phyloP scores from a whole-genome alignment of 2,113 vertebrate genomes.

The Trichechus manatus region DNA sequence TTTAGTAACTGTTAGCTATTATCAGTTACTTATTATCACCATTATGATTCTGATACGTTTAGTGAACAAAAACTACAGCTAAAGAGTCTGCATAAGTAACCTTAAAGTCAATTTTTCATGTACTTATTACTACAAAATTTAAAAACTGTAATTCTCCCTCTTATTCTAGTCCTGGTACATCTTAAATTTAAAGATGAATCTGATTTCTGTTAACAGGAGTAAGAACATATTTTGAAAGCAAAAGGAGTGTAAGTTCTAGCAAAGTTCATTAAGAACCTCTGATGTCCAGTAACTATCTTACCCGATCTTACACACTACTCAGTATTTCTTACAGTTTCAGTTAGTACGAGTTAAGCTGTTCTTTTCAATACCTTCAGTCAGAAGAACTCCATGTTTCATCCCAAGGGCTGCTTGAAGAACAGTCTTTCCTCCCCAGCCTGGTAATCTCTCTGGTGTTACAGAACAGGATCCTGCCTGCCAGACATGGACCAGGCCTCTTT shows the following conservation, averaged over 20 bases:
- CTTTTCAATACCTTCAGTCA: conserved; percentile 92
- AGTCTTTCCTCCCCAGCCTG: conserved; percentile 90
- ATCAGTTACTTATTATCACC: not conserved
- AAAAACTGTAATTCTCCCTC: not conserved
- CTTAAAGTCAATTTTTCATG: conserved; percentile 28
- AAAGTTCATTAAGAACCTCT: not conserved
- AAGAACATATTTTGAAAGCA: conserved; percentile 45
- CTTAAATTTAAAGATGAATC: conserved; percentile 42
- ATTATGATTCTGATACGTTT: conserved; percentile 29
- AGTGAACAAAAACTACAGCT: not conserved
- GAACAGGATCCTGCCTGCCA: conserved; percentile 95
- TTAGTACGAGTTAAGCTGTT: not conserved
- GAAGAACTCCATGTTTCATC: conserved; percentile 92
- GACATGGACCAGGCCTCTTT: conserved; percentile 93
- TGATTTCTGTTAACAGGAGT: not conserved
- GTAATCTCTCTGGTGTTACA: conserved; percentile 91
- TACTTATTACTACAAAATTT: conserved; percentile 17
- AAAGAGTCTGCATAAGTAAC: not conserved
- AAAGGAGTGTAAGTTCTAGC: not conserved
- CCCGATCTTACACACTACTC: not conserved
- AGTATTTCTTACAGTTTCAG: not conserved
- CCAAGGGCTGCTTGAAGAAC: conserved; percentile 96
- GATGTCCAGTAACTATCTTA: not conserved
- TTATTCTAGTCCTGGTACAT: not conserved
- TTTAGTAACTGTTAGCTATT: not conserved